Evolutionary conservation across 2,888 invertebrate species (phyloP).

Genomic region (Trichogramma dendrolimi): DNA sequence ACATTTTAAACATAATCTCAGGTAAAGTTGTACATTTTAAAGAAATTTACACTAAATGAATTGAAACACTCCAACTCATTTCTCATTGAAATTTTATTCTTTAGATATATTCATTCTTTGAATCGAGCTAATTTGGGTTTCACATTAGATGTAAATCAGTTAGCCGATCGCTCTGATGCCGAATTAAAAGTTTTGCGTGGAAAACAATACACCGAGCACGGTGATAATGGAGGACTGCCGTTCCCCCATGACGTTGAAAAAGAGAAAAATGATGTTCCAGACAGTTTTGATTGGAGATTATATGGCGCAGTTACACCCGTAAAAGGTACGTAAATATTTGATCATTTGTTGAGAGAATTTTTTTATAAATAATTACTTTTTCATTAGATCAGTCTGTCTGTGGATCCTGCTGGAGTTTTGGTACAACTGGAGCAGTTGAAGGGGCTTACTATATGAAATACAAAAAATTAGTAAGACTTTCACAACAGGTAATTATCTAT

Average conservation of each 20-base stretch:
- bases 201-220: slow-evolving; percentile 57
- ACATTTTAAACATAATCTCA: slow-evolving; percentile 81
- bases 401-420: slow-evolving; percentile 97
- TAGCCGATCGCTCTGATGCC: slow-evolving; percentile 75
- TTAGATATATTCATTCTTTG: slow-evolving; percentile 71
- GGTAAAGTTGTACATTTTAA: slow-evolving; percentile 51
- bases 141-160: slow-evolving; percentile 77
- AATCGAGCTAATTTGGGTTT: slow-evolving; percentile 74
- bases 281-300: slow-evolving; percentile 83
- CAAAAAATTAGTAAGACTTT: slow-evolving; percentile 75
- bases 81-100: neutral
- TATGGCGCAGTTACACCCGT: slow-evolving; percentile 91
- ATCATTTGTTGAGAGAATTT: slow-evolving; percentile 13
- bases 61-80: neutral
- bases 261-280: slow-evolving; percentile 62
- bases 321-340: slow-evolving; percentile 60
- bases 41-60: neutral
- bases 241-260: slow-evolving; percentile 69
- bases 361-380: slow-evolving; percentile 8
- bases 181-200: slow-evolving; percentile 77
- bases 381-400: slow-evolving; percentile 90
- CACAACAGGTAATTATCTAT: slow-evolving; percentile 65
- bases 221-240: slow-evolving; percentile 71
- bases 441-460: slow-evolving; percentile 84
- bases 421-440: slow-evolving; percentile 88